Base-by-base conservation (phyloP, 1,140 invertebrate genomes). In the Nasonia giraulti region DNA sequence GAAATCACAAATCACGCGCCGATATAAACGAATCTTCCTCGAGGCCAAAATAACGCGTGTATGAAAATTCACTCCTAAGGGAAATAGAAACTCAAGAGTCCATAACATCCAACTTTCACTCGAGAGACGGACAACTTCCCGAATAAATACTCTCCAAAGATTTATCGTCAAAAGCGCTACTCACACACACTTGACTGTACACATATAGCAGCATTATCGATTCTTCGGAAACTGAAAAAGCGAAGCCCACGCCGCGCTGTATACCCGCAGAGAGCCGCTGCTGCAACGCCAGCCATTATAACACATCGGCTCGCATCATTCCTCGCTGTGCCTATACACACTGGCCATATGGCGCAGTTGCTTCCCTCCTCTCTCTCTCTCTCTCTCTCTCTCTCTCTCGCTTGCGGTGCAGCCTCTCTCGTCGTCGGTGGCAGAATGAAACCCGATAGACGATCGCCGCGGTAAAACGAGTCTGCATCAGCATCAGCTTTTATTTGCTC, bases 381-480 rank as follows among this genome's bases (percentile, higher is more conserved):
- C 66, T 71, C 27, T 27, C 27, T 27, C 27, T 27, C 27, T 27
- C 62, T 27, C 40, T 12, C 68, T 50, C 37, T 44, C 66, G 47
- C 27, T 66, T 50, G 47, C 23, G n/a, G 11, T 50, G 17, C 27
- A 37, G 33, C 33, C 33, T 37, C 27, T 40, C 37, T 10, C n/a
- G 50, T 55, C 44, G n/a, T 66, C 74, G 82, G 74, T 68, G 55
- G 82, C 82, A 44, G 33, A 69, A 20, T 31, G 83, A 80, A 84
- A 84, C 83, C 71, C 83, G 83, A 84, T 84, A 84, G 83, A 84
- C 78, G 83, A 80, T 84, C 78, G 37, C 80, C 4, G 20, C 79
- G 47, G 69, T 81, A 81, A 81, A 81, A 81, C 80, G 77, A 80
- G 69, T 84, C 83, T 17, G 20, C 83, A 31, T n/a, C 75, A 5